Evolutionary conservation across 2,888 invertebrate genomes (phyloP).

Genomic region (Belgica antarctica): DNA sequence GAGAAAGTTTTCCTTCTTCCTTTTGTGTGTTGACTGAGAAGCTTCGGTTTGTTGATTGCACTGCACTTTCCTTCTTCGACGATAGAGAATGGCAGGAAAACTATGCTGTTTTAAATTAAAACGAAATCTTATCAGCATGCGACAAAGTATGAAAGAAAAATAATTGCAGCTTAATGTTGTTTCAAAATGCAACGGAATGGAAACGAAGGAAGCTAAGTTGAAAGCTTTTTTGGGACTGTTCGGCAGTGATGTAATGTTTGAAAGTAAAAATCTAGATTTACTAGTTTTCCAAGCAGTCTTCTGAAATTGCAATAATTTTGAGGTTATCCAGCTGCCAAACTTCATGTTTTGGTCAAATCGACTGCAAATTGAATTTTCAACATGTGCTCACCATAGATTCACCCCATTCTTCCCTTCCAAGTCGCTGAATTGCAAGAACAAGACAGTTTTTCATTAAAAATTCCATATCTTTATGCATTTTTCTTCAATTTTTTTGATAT

Average conservation of each 20-base stretch:
- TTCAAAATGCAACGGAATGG: background rate
- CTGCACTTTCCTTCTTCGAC: background rate
- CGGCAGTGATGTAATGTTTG: too few relatives aligned
- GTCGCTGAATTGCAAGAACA: background rate
- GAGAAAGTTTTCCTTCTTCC: background rate
- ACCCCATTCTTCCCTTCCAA: background rate
- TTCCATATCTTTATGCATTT: slow-evolving; percentile 12
- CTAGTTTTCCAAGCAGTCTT: too few relatives aligned
- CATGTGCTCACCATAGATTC: too few relatives aligned
- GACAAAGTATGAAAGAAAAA: slow-evolving; percentile 1
- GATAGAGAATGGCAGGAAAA: background rate
- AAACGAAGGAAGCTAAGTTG: background rate
- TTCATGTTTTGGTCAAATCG: too few relatives aligned
- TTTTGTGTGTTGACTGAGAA: too few relatives aligned
- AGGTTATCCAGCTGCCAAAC: too few relatives aligned
- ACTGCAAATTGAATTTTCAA: too few relatives aligned
- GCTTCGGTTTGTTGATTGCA: background rate
- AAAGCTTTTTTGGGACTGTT: background rate
- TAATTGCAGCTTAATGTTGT: background rate
- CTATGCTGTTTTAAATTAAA: background rate
- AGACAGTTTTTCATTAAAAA: slow-evolving; percentile 22
- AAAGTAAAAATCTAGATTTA: too few relatives aligned
- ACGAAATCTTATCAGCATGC: background rate
- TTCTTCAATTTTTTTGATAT: background rate
- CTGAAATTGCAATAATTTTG: too few relatives aligned